These are phyloP conservation scores for Aphelocoma californica DNA, from an alignment of 2,797 vertebrate species.

Conservation along the genomic window DNA sequence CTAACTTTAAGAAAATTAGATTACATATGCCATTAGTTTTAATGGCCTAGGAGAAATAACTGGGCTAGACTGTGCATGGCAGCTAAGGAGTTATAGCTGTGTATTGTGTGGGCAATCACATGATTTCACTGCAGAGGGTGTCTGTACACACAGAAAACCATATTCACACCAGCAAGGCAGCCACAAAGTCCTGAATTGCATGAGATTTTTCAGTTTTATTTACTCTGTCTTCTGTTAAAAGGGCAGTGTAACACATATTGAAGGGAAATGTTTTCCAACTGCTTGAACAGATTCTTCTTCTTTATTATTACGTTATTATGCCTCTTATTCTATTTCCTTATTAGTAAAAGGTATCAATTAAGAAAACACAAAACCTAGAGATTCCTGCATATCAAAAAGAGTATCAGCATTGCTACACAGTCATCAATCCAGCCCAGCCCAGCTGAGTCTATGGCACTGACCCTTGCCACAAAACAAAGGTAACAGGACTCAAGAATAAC, in stretches of 20 bases:
- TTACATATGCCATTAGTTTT: slow-evolving; percentile 4
- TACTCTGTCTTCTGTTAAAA: neutral
- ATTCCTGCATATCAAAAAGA: neutral
- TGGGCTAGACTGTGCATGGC: neutral
- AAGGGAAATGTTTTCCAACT: neutral
- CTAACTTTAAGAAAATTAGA: slow-evolving; percentile 20
- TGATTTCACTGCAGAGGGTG: neutral
- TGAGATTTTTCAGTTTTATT: neutral
- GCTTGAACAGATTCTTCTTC: neutral
- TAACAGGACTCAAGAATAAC: neutral
- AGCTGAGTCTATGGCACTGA: neutral
- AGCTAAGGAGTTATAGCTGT: neutral
- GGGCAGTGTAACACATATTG: neutral
- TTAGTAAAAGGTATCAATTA: neutral
- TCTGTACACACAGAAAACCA: neutral
- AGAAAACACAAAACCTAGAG: neutral
- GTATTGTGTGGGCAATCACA: neutral
- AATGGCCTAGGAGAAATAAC: neutral
- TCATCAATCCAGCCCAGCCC: neutral
- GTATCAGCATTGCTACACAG: neutral
- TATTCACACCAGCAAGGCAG: neutral
- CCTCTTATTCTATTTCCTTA: neutral
- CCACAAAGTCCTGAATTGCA: neutral
- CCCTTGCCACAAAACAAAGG: neutral
- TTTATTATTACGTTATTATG: neutral